These are phyloP conservation scores for Melanaphis sacchari DNA, from an alignment of 1,140 invertebrate genomes.

Conservation along the genomic window DNA sequence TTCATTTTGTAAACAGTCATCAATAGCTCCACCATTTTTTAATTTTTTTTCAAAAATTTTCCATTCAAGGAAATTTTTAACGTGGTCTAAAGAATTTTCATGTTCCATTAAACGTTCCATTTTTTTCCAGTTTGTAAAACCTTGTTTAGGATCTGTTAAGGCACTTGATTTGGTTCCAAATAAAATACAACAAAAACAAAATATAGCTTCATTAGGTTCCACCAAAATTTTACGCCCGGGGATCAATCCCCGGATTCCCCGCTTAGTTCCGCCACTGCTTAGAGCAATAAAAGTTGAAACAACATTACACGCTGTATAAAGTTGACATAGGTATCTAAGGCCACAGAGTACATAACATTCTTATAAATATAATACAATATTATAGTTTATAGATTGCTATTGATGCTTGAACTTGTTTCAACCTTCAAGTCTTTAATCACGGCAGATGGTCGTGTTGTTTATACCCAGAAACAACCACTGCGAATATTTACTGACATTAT, in stretches of 20 bases:
- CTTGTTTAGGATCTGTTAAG: background rate
- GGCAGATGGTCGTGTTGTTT: background rate
- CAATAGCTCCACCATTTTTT: background rate
- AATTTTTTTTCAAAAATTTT: background rate
- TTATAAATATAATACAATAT: background rate
- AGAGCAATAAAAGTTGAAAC: background rate
- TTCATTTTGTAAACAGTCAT: background rate
- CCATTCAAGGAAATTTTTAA: background rate
- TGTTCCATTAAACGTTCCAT: background rate
- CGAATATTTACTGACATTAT: too few relatives aligned
- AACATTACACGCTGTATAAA: background rate
- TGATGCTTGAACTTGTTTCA: background rate
- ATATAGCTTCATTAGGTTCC: background rate
- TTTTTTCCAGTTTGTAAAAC: background rate
- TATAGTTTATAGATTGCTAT: background rate
- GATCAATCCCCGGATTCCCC: too few relatives aligned
- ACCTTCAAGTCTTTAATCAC: background rate
- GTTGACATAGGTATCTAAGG: background rate
- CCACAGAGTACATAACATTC: background rate
- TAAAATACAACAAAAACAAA: conserved; percentile 9
- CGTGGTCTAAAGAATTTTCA: background rate
- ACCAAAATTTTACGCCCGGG: too few relatives aligned
- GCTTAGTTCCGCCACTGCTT: too few relatives aligned
- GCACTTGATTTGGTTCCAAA: background rate
- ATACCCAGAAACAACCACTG: background rate